Percentiles rank a stretch among this genome's conserved stretches.
These are phyloP conservation scores for Heliconius cydno DNA, from an alignment of 2,888 invertebrate species.

Conservation along the genomic window DNA sequence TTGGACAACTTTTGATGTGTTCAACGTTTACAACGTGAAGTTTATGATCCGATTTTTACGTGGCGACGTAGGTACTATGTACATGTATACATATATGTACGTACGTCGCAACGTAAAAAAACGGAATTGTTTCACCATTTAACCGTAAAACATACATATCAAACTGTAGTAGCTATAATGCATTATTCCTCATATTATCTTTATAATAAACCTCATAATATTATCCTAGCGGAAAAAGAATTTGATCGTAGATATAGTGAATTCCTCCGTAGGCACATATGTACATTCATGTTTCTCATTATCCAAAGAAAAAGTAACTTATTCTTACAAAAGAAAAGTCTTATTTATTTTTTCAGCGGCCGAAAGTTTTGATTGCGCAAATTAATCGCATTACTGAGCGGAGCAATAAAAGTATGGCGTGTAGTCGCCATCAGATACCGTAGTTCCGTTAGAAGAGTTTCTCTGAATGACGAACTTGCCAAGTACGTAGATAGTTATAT, in stretches of 20 bases:
- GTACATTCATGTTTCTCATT: neutral
- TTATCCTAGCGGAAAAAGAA: neutral
- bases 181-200: too few species aligned
- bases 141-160: neutral
- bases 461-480: slow-evolving; percentile 4
- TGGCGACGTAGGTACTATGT: neutral
- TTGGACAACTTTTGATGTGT: neutral
- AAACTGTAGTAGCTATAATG: neutral
- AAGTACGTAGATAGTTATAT: neutral
- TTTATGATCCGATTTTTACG: neutral
- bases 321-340: slow-evolving; percentile 5
- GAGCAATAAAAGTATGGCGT: slow-evolving; percentile 20
- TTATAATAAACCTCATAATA: too few species aligned
- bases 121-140: neutral
- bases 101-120: neutral
- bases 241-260: neutral
- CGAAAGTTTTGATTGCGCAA: slow-evolving; percentile 12
- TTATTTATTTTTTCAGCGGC: slow-evolving; percentile 11
- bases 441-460: slow-evolving; percentile 1
- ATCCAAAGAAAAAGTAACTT: neutral
- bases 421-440: slow-evolving; percentile 1
- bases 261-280: neutral
- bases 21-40: neutral
- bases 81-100: neutral
- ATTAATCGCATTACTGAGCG: slow-evolving; percentile 26